Evolutionary conservation across 2,888 invertebrate species (phyloP).

Genomic region (Eristalis intricaria): DNA sequence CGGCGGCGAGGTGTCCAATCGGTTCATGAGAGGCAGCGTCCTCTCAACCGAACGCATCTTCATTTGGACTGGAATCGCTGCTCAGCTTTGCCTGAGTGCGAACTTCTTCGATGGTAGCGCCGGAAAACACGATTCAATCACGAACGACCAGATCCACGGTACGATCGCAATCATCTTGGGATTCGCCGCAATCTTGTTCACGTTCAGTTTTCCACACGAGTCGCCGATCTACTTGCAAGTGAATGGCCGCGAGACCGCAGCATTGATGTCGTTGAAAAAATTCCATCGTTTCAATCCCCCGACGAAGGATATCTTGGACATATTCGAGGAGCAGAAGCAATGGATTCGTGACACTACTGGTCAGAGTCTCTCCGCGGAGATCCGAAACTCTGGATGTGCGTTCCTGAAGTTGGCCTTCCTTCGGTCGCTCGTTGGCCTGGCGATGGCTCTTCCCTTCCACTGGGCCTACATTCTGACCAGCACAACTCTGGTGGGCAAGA

Average conservation of each 20-base stretch:
- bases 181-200: conserved; percentile 74
- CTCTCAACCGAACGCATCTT: conserved; percentile 78
- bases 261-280: conserved; percentile 73
- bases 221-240: conserved; percentile 76
- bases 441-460: conserved; percentile 77
- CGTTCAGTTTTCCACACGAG: conserved; percentile 75
- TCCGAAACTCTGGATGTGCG: conserved; percentile 25
- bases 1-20: conserved; percentile 77
- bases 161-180: conserved; percentile 75
- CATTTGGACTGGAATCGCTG: conserved; percentile 78
- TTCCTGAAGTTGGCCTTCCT: conserved; percentile 75
- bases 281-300: conserved; percentile 35
- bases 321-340: conserved; percentile 46
- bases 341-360: conserved; percentile 55
- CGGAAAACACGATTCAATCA: conserved; percentile 48
- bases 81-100: conserved; percentile 76
- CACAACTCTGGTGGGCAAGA: conserved; percentile 76
- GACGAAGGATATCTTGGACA: conserved; percentile 41
- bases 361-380: conserved; percentile 44
- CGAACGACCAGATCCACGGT: conserved; percentile 79
- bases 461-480: conserved; percentile 77
- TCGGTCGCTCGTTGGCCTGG: conserved; percentile 76
- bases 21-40: conserved; percentile 77
- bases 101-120: conserved; percentile 35
- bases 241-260: conserved; percentile 75